phyloP scores from a whole-genome alignment of 2,888 invertebrate genomes.

The Desoria tigrina region DNA sequence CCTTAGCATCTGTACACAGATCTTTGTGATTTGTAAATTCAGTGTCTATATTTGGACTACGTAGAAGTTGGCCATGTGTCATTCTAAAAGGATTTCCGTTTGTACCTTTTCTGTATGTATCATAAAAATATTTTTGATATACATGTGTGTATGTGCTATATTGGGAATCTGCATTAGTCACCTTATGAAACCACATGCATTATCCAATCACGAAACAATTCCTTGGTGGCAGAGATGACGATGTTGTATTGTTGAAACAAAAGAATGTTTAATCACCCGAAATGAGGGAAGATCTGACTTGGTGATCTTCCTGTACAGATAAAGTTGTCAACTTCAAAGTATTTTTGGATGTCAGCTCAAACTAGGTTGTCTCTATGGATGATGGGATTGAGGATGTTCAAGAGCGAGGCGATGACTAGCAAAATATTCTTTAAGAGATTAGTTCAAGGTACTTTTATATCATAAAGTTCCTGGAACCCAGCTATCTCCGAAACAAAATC shows the following conservation, averaged over 20 bases:
- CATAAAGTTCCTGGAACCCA: too few species aligned
- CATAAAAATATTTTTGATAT: too few species aligned
- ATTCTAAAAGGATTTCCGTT: neutral
- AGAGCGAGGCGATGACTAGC: slow-evolving; percentile 9
- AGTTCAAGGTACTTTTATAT: neutral
- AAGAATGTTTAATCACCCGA: slow-evolving; percentile 6
- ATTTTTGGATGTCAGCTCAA: neutral
- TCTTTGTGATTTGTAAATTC: neutral
- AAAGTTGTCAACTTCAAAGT: slow-evolving; percentile 4
- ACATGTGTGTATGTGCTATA: neutral
- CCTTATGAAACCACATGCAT: neutral
- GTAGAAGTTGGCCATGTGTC: slow-evolving; percentile 1
- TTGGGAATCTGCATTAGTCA: slow-evolving; percentile 4
- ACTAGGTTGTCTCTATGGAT: neutral
- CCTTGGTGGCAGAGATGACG: too few species aligned
- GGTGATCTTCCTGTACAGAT: neutral
- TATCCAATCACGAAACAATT: too few species aligned
- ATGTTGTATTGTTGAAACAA: neutral
- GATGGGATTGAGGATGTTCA: neutral
- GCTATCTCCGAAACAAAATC: neutral
- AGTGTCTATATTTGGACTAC: slow-evolving; percentile 7
- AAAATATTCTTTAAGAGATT: slow-evolving; percentile 8
- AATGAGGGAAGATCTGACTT: slow-evolving; percentile 1
- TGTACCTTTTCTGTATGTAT: too few species aligned
- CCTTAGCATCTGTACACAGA: slow-evolving; percentile 9